These are phyloP conservation scores for Stictocephala bisonia DNA, from an alignment of 2,888 invertebrate species.

Conservation along the genomic window DNA sequence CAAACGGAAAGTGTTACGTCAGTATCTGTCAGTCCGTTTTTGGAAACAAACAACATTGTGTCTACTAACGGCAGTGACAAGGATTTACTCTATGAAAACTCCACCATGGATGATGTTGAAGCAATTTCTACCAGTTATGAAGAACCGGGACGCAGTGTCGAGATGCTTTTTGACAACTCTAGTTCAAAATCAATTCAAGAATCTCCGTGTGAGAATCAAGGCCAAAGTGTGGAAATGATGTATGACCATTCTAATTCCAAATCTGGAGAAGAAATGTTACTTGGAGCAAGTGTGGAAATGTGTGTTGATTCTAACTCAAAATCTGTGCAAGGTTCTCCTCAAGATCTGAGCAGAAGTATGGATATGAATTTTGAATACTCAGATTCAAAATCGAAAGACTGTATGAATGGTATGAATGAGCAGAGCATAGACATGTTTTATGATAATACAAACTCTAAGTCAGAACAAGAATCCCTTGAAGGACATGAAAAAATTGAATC, in stretches of 20 bases:
- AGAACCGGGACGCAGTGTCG: constrained; percentile 39
- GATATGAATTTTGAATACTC: constrained; percentile 32
- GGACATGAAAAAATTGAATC: constrained; percentile 48
- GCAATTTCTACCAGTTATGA: constrained; percentile 43
- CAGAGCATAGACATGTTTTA: constrained; percentile 27
- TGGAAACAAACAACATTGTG: constrained; percentile 38
- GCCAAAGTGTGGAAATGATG: constrained; percentile 32
- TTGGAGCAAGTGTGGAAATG: constrained; percentile 37
- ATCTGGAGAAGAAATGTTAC: neutral
- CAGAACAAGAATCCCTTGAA: constrained; percentile 24
- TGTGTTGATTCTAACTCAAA: constrained; percentile 31
- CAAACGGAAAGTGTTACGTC: constrained; percentile 45
- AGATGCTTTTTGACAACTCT: constrained; percentile 41
- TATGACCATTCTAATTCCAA: constrained; percentile 36
- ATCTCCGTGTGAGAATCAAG: constrained; percentile 11
- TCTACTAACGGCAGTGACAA: constrained; percentile 41
- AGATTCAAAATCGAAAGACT: constrained; percentile 27
- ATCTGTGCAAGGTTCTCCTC: neutral
- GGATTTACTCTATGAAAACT: constrained; percentile 40
- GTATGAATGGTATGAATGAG: constrained; percentile 15
- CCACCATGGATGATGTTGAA: constrained; percentile 44
- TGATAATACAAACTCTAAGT: constrained; percentile 38
- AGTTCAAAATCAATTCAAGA: constrained; percentile 21
- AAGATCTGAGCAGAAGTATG: neutral
- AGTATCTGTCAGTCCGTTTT: constrained; percentile 39